Conservation (phyloP, 1,140 invertebrate species). For the Drosophila tristis region DNA sequence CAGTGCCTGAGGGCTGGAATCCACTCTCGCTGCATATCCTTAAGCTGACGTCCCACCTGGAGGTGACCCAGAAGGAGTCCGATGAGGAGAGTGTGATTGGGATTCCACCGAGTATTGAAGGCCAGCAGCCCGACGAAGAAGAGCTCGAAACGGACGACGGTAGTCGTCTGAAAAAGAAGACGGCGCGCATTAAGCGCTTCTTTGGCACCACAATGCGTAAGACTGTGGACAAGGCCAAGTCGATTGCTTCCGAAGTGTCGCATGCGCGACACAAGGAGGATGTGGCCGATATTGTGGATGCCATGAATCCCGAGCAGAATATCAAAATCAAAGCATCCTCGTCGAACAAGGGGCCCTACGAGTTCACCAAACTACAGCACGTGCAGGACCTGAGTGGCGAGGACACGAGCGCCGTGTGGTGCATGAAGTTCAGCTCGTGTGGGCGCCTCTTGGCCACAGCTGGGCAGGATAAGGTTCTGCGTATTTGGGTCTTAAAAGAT, state of each 20-base stretch:
- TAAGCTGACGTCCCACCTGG: conserved; percentile 87
- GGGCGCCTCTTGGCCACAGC: conserved; percentile 96
- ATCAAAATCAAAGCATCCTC: conserved; percentile 97
- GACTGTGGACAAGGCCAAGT: conserved; percentile 95
- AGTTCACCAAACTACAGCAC: conserved; percentile 90
- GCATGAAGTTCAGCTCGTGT: conserved; percentile 98
- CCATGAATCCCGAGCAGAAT: conserved; percentile 92
- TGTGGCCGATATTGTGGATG: conserved; percentile 92
- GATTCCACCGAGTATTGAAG: conserved; percentile 87
- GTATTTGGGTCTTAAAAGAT: conserved; percentile 97
- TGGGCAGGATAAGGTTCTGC: conserved; percentile 96
- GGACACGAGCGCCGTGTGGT: conserved; percentile 97
- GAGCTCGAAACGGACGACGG: conserved; percentile 84
- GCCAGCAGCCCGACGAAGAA: conserved; percentile 86
- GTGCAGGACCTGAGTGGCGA: conserved; percentile 92
- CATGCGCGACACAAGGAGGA: conserved; percentile 94
- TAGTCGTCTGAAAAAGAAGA: conserved; percentile 85
- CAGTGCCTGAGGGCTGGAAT: conserved; percentile 85
- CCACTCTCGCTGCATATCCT: conserved; percentile 97
- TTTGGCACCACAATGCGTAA: conserved; percentile 94
- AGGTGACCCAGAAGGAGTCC: conserved; percentile 86
- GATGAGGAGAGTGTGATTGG: conserved; percentile 94
- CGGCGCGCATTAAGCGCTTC: conserved; percentile 91
- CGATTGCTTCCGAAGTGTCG: conserved; percentile 93
- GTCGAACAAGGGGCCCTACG: conserved; percentile 97